Conservation (phyloP, 2,888 invertebrate genomes). For the Diaphora mendica region DNA sequence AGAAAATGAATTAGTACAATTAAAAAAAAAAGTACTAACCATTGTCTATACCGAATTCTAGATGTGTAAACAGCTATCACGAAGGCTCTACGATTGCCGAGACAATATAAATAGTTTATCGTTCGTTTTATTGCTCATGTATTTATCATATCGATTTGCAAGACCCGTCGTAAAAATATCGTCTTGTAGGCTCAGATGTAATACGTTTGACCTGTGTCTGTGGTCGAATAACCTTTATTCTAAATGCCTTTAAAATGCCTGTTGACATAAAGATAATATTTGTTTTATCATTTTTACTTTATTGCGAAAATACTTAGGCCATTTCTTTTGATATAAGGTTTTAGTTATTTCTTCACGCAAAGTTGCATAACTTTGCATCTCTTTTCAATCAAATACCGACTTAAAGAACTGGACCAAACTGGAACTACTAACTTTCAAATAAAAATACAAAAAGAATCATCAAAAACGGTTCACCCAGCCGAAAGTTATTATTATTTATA, state of each 20-base stretch:
- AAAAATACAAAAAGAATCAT: no score
- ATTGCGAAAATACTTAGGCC: neutral
- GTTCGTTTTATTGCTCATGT: conserved; percentile 37
- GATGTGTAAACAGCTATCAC: neutral
- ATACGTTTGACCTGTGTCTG: conserved; percentile 31
- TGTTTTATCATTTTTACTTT: neutral
- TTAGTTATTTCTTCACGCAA: no score
- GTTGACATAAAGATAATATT: neutral
- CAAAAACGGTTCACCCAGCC: no score
- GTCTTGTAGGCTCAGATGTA: conserved; percentile 27
- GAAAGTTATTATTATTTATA: no score
- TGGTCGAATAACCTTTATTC: neutral
- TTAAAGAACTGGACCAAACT: no score
- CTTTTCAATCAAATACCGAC: no score
- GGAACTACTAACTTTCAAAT: no score
- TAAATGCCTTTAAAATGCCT: neutral
- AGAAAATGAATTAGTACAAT: neutral
- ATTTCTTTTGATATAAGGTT: no score
- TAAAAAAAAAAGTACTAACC: neutral
- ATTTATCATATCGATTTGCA: conserved; percentile 43
- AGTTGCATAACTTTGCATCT: no score
- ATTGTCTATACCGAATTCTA: neutral
- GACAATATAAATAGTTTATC: conserved; percentile 19
- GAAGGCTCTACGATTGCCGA: conserved; percentile 30
- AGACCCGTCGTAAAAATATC: conserved; percentile 39